phyloP scores from a whole-genome alignment of 2,113 vertebrate species.

The Clinocottus analis region DNA sequence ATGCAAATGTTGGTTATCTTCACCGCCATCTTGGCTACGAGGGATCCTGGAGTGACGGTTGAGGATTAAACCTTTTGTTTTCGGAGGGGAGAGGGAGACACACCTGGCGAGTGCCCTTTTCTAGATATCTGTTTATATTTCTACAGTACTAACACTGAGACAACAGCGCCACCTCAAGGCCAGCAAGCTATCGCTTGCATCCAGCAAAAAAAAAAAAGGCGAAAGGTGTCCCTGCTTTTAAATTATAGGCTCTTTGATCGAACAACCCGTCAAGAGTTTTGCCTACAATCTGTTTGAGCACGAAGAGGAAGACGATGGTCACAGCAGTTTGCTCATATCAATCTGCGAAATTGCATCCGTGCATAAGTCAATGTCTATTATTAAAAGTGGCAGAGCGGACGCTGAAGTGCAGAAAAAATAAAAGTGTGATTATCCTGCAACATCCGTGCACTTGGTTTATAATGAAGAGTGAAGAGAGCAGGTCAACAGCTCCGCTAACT shows the following conservation, averaged over 20 bases:
- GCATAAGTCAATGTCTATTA: not conserved
- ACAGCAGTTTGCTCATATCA: not conserved
- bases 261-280: not conserved
- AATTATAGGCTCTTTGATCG: not conserved
- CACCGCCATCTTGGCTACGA: not conserved
- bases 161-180: not conserved
- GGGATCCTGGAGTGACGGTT: not conserved
- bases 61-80: not conserved
- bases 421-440: not conserved
- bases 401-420: not conserved
- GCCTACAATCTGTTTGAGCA: not conserved
- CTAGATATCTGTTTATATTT: not conserved
- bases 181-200: not conserved
- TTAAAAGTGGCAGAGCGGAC: not conserved
- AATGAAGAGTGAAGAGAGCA: slow-evolving; percentile 51
- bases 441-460: slow-evolving; percentile 34
- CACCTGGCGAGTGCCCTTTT: not conserved
- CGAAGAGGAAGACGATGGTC: not conserved
- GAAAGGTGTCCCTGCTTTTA: not conserved
- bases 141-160: not conserved
- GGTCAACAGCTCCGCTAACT: slow-evolving; percentile 58
- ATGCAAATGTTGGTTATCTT: not conserved
- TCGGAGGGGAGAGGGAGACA: not conserved
- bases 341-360: not conserved
- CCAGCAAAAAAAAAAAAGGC: not conserved